Conservation (phyloP, 2,113 vertebrate genomes). For the Catharus bicknelli region DNA sequence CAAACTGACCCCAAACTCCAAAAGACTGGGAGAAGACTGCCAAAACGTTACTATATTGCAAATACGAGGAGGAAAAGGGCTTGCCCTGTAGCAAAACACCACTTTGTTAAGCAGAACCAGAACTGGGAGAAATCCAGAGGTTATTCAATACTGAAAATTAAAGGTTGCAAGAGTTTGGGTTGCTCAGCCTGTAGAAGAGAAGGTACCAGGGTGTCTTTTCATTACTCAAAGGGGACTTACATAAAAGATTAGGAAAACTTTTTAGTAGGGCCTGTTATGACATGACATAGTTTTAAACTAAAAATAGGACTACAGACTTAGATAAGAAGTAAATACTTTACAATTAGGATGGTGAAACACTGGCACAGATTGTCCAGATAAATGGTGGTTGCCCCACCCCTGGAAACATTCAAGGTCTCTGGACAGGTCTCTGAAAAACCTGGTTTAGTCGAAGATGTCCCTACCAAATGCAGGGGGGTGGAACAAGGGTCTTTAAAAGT, state of each 20-base stretch:
- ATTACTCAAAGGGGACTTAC: not conserved
- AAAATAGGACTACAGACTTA: not conserved
- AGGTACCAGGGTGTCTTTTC: not conserved
- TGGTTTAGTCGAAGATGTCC: not conserved
- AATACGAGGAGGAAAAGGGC: rapidly evolving
- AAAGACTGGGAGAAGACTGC: not conserved
- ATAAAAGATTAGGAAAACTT: not conserved
- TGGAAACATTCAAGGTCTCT: not conserved
- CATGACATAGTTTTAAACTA: not conserved
- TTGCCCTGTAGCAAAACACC: not conserved
- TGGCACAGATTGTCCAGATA: not conserved
- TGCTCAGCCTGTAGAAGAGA: not conserved
- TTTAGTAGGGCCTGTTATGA: not conserved
- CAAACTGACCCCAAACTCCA: not conserved
- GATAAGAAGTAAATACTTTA: not conserved
- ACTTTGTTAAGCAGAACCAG: not conserved
- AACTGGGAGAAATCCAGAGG: not conserved
- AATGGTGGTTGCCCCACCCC: not conserved
- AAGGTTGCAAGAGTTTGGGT: not conserved
- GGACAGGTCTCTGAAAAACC: not conserved
- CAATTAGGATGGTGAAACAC: not conserved
- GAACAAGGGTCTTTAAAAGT: not conserved
- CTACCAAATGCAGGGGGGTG: not conserved
- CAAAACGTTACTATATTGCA: not conserved
- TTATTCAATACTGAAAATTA: not conserved